Evolutionary conservation across 2,888 invertebrate genomes (phyloP).

Genomic region (Dryocosmus kuriphilus): DNA sequence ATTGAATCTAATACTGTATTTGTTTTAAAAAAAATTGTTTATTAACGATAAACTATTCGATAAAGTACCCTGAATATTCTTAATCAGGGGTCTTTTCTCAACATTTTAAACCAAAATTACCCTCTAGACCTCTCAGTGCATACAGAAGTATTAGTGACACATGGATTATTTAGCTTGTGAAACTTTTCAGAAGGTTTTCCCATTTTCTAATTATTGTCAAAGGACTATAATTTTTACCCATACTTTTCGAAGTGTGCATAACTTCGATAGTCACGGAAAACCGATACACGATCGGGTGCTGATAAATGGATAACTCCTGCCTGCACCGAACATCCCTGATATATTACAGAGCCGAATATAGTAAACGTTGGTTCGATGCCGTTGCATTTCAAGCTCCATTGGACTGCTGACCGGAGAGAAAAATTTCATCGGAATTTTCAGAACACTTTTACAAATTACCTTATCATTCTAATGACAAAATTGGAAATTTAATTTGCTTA

Average conservation of each 20-base stretch:
- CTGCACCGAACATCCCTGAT: slow-evolving; percentile 39
- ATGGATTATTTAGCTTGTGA: too few relatives aligned
- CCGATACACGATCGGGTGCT: slow-evolving; percentile 42
- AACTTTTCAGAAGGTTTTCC: background rate
- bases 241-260: slow-evolving; percentile 12
- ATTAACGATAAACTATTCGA: too few relatives aligned
- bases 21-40: too few relatives aligned
- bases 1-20: too few relatives aligned
- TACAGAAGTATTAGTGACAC: too few relatives aligned
- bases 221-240: slow-evolving; percentile 22
- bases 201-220: slow-evolving; percentile 7
- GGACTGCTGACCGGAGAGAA: slow-evolving; percentile 38
- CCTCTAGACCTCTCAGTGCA: too few relatives aligned
- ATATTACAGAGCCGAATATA: slow-evolving; percentile 40
- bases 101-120: too few relatives aligned
- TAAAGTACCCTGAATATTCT: too few relatives aligned
- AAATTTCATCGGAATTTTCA: slow-evolving; percentile 24
- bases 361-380: slow-evolving; percentile 33
- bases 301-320: slow-evolving; percentile 41
- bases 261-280: slow-evolving; percentile 32
- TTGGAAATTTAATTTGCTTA: background rate
- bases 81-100: too few relatives aligned
- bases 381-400: slow-evolving; percentile 38
- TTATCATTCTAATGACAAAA: slow-evolving; percentile 1
- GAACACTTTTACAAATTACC: slow-evolving; percentile 28